Percentiles rank a stretch among this genome's conserved stretches.
Evolutionary conservation across 92 coral and sea anemone species (phyloP).

Genomic region (Phenganax subtilis): DNA sequence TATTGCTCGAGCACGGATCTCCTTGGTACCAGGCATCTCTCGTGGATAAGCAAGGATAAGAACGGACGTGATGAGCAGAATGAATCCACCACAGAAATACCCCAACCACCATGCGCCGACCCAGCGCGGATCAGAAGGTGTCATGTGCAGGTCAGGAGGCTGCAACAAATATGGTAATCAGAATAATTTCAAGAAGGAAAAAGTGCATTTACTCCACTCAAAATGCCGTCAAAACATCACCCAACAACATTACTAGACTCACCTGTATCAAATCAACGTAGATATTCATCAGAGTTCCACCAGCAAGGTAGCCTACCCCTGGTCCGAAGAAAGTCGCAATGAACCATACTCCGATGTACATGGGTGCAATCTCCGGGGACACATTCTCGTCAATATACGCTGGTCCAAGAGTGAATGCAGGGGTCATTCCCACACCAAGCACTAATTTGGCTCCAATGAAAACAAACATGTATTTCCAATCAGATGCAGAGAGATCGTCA

Average conservation of each 20-base stretch:
- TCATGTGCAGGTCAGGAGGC: conserved; percentile 95
- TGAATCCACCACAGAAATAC: conserved; percentile 89
- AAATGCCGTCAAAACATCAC: too few species aligned
- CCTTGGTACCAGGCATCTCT: conserved; percentile 99
- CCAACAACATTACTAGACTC: neutral
- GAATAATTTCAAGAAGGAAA: neutral
- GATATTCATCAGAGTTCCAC: conserved; percentile 87
- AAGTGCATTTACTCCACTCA: too few species aligned
- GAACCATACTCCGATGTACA: conserved; percentile 99
- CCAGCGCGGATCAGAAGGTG: conserved; percentile 99
- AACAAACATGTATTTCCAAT: conserved; percentile 96
- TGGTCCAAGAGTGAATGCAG: conserved; percentile 94
- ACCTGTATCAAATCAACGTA: conserved; percentile 98
- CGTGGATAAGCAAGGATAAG: conserved; percentile 89
- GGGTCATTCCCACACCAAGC: conserved; percentile 91
- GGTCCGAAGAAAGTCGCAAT: conserved; percentile 97
- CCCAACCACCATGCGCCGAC: conserved; percentile 99
- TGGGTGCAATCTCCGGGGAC: conserved; percentile 83
- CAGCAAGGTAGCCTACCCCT: conserved; percentile 96
- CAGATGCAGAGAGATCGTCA: conserved; percentile 66
- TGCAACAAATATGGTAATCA: conserved; percentile 28
- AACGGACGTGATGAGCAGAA: conserved; percentile 73
- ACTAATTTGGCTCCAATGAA: conserved; percentile 93
- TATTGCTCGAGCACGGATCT: conserved; percentile 66
- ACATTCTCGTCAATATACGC: conserved; percentile 98